Conservation (phyloP, 2,797 vertebrate species). For the Mastacembelus armatus region DNA sequence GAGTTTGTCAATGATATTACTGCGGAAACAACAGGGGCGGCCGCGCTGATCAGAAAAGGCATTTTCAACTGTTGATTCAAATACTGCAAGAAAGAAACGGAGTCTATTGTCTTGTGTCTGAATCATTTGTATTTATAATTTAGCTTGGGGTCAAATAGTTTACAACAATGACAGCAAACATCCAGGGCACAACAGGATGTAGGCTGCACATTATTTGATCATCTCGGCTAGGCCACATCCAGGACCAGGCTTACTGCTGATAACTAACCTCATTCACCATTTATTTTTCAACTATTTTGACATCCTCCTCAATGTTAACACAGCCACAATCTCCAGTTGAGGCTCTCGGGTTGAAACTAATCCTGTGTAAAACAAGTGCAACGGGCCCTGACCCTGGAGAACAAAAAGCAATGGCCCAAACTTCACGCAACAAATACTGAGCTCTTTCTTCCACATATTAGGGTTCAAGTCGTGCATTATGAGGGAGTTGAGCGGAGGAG, state of each 20-base stretch:
- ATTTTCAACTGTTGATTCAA: conserved; percentile 73
- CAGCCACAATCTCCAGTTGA: conserved; percentile 16
- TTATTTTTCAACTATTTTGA: conserved; percentile 57
- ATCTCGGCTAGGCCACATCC: conserved; percentile 68
- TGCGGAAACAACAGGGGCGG: conserved; percentile 24
- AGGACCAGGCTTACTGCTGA: conserved; percentile 53
- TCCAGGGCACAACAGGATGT: conserved; percentile 48
- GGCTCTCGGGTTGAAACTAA: not conserved
- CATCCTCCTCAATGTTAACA: conserved; percentile 35
- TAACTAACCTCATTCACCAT: conserved; percentile 62
- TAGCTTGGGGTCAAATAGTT: conserved; percentile 13
- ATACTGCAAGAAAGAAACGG: conserved; percentile 24
- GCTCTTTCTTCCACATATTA: conserved; percentile 59
- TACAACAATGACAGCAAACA: conserved; percentile 46
- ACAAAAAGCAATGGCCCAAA: conserved; percentile 50
- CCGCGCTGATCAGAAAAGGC: conserved; percentile 3
- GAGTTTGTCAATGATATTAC: conserved; percentile 35
- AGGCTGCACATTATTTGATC: conserved; percentile 56
- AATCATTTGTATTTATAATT: conserved; percentile 21
- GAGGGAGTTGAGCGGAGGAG: conserved; percentile 76
- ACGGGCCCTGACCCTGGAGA: conserved; percentile 1
- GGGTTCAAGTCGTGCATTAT: conserved; percentile 77
- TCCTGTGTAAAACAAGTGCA: conserved; percentile 36
- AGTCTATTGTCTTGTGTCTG: conserved; percentile 10
- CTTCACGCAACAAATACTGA: conserved; percentile 62